Evolutionary conservation across 2,888 invertebrate species (phyloP).

Genomic region (Strigamia transsilvanica): DNA sequence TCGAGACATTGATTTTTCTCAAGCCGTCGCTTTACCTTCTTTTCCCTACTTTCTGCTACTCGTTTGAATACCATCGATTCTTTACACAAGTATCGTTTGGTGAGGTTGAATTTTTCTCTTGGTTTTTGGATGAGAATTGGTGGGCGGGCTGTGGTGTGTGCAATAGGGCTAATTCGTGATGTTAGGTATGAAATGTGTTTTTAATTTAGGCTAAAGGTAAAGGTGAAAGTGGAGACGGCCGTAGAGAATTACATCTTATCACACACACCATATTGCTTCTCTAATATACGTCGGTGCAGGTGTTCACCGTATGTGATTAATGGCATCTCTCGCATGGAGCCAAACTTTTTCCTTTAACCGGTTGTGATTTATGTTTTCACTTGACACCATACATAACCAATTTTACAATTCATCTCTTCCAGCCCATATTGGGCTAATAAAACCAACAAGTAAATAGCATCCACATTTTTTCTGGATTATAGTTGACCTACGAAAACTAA

Average conservation of each 20-base stretch:
- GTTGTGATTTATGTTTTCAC: constrained; percentile 2
- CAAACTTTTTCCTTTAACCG: neutral
- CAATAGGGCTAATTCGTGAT: no score
- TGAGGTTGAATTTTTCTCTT: neutral
- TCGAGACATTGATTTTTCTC: constrained; percentile 39
- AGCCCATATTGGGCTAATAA: neutral
- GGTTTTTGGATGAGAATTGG: neutral
- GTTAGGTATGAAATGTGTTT: neutral
- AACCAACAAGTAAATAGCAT: neutral
- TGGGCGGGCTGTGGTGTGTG: no score
- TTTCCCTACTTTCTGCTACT: neutral
- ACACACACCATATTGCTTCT: constrained; percentile 32
- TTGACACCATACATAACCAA: constrained; percentile 18
- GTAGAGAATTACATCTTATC: constrained; percentile 36
- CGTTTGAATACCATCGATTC: constrained; percentile 29
- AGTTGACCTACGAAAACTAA: neutral
- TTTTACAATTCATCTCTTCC: constrained; percentile 23
- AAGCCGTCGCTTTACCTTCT: constrained; percentile 10
- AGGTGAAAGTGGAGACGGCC: neutral
- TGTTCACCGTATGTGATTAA: constrained; percentile 19
- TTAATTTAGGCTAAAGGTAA: constrained; percentile 1
- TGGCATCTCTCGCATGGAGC: constrained; percentile 17
- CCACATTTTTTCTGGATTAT: neutral
- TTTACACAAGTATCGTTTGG: neutral
- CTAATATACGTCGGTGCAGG: constrained; percentile 35